phyloP scores from a whole-genome alignment of 2,888 invertebrate species.

The Arctia plantaginis region DNA sequence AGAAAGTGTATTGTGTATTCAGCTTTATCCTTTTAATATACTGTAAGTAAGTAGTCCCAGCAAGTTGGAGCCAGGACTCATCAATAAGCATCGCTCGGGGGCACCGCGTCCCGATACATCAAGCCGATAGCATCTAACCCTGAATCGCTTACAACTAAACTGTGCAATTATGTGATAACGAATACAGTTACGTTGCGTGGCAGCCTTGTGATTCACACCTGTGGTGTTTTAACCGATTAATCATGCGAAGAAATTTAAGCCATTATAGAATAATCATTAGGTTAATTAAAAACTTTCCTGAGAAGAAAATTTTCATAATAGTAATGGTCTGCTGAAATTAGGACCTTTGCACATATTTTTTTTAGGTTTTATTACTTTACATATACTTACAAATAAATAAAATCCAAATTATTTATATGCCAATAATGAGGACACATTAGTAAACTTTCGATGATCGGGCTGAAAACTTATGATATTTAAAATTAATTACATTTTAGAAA shows the following conservation, averaged over 20 bases:
- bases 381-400: no score
- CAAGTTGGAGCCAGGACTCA: constrained; percentile 60
- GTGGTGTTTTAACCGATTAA: not conserved
- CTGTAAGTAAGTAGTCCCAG: constrained; percentile 51
- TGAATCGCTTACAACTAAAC: constrained; percentile 73
- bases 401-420: no score
- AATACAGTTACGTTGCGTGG: constrained; percentile 24
- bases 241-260: not conserved
- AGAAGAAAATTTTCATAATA: no score
- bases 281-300: not conserved
- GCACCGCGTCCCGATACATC: constrained; percentile 73
- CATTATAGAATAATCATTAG: not conserved
- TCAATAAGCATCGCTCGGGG: constrained; percentile 69
- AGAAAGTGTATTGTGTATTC: not conserved
- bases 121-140: constrained; percentile 71
- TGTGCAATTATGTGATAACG: constrained; percentile 64
- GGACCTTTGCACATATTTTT: no score
- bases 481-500: no score
- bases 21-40: constrained; percentile 6
- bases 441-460: no score
- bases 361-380: no score
- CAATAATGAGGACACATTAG: no score
- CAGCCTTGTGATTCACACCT: constrained; percentile 13
- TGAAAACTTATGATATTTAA: no score
- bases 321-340: no score